Evolutionary conservation across 2,797 vertebrate genomes (phyloP).

Genomic region (Lophotriccus pileatus): DNA sequence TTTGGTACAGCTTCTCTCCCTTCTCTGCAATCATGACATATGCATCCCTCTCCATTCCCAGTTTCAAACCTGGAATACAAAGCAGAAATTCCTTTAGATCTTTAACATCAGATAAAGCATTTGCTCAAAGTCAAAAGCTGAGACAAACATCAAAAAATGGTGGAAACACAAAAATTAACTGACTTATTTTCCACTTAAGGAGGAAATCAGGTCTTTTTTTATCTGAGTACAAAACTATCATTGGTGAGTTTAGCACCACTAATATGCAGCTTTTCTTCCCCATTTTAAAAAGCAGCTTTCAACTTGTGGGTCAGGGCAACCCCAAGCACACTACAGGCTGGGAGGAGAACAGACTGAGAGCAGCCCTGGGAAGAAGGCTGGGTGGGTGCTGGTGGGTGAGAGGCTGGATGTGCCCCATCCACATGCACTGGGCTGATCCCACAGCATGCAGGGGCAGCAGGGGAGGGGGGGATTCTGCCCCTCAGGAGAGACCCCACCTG

Average conservation of each 20-base stretch:
- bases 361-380: not conserved
- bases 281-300: not conserved
- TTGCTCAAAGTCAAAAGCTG: not conserved
- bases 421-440: not conserved
- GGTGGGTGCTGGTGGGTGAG: not conserved
- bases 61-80: conserved; percentile 85
- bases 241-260: not conserved
- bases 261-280: not conserved
- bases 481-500: not conserved
- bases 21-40: conserved; percentile 98
- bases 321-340: not conserved
- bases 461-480: not conserved
- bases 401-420: not conserved
- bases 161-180: not conserved
- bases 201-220: not conserved
- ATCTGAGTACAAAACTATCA: not conserved
- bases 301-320: not conserved
- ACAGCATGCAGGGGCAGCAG: rapidly evolving
- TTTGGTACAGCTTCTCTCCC: conserved; percentile 98
- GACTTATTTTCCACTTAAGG: not conserved
- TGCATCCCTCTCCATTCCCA: conserved; percentile 97
- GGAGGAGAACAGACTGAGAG: not conserved
- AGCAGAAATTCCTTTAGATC: not conserved
- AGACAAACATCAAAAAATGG: not conserved
- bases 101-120: not conserved